Percentiles rank a stretch among this genome's conserved stretches.
Conservation (phyloP, 1,140 invertebrate genomes). For the Polypedilum vanderplanki region DNA sequence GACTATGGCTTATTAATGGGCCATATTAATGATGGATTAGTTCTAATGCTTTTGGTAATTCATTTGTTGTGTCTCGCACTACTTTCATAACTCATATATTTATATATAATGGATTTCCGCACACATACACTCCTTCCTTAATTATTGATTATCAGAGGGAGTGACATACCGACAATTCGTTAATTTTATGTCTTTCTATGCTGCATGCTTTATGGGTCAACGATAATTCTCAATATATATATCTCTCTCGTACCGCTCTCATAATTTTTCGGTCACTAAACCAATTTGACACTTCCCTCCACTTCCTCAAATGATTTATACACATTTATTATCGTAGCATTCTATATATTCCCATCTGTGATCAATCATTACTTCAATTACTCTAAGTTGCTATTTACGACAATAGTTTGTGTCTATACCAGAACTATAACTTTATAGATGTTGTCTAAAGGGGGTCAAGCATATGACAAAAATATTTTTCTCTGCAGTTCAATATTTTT, state of each 20-base stretch:
- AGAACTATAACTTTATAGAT: too few relatives aligned
- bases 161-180: not conserved
- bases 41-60: not conserved
- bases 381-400: too few relatives aligned
- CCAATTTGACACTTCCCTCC: constrained; percentile 1
- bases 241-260: not conserved
- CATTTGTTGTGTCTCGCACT: not conserved
- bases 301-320: not conserved
- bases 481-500: too few relatives aligned
- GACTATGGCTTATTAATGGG: not conserved
- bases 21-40: not conserved
- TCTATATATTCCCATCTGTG: not conserved
- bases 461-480: too few relatives aligned
- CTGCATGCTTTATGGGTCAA: not conserved
- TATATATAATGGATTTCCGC: constrained; percentile 8
- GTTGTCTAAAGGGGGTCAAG: too few relatives aligned
- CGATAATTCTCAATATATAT: not conserved
- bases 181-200: not conserved
- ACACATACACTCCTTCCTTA: not conserved
- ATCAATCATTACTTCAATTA: not conserved
- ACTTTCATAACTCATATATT: constrained; percentile 3
- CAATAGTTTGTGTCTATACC: too few relatives aligned
- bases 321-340: not conserved
- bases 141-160: not conserved
- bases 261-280: constrained; percentile 19